Evolutionary conservation across 2,797 vertebrate species (phyloP).

Genomic region (Poliocrania exsul): DNA sequence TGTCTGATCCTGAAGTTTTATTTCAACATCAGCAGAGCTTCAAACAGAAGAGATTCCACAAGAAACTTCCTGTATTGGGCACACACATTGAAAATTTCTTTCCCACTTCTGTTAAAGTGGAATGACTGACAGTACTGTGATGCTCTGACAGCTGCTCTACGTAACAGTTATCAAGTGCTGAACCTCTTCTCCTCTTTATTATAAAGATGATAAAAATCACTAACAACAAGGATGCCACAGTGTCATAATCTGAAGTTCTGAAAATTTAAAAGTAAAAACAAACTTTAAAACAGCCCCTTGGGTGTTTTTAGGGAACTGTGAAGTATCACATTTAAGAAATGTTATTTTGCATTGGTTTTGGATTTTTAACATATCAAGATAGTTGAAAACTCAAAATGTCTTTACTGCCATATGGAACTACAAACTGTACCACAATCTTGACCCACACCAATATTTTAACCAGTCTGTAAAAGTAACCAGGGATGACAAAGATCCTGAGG

Average conservation of each 20-base stretch:
- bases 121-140: neutral
- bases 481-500: neutral
- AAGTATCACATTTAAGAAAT: neutral
- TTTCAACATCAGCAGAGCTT: neutral
- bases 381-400: neutral
- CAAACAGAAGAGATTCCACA: neutral
- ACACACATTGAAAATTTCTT: neutral
- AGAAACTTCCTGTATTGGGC: neutral
- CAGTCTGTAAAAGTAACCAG: neutral
- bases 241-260: neutral
- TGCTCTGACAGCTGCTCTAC: neutral
- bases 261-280: neutral
- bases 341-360: neutral
- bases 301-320: neutral
- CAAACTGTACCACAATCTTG: neutral
- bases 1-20: neutral
- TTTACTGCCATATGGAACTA: neutral
- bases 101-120: neutral
- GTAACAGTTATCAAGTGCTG: neutral
- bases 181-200: neutral
- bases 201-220: neutral
- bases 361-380: accelerated
- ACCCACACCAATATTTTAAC: neutral
- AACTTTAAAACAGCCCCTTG: neutral
- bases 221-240: neutral